These are phyloP conservation scores for Thamnophis sirtalis DNA, from an alignment of 2,113 vertebrate genomes.

Conservation along the genomic window DNA sequence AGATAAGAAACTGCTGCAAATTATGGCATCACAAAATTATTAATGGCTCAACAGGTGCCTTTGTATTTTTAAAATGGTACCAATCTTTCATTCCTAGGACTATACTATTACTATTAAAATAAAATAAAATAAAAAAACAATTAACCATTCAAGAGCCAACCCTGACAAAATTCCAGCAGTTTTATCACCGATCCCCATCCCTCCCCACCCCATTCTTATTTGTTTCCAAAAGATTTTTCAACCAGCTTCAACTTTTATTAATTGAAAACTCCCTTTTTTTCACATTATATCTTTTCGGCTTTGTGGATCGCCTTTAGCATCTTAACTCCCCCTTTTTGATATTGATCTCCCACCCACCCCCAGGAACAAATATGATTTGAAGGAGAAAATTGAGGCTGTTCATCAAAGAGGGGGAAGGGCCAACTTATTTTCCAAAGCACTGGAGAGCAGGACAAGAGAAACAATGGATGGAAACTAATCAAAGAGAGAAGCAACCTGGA, in stretches of 20 bases:
- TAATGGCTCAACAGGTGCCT: background rate
- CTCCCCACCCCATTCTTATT: background rate
- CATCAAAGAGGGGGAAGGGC: background rate
- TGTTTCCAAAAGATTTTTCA: background rate
- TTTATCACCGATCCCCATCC: background rate
- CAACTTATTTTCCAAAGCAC: background rate
- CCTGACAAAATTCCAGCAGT: background rate
- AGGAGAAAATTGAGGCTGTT: background rate
- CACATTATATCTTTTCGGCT: background rate
- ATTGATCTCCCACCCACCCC: accelerated
- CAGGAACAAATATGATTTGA: background rate
- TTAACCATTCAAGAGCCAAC: background rate
- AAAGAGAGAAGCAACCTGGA: background rate
- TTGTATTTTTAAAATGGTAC: background rate
- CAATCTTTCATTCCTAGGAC: background rate
- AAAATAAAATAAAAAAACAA: background rate
- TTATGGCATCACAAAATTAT: background rate
- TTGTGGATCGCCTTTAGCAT: accelerated
- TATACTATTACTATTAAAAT: background rate
- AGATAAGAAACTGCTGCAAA: background rate
- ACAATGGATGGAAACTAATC: background rate
- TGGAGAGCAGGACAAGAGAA: background rate
- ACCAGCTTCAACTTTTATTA: background rate
- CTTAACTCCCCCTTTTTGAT: background rate
- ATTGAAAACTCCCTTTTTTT: background rate